Evolutionary conservation across 1,140 invertebrate species (phyloP).

Genomic region (Neomicropteryx cornuta): DNA sequence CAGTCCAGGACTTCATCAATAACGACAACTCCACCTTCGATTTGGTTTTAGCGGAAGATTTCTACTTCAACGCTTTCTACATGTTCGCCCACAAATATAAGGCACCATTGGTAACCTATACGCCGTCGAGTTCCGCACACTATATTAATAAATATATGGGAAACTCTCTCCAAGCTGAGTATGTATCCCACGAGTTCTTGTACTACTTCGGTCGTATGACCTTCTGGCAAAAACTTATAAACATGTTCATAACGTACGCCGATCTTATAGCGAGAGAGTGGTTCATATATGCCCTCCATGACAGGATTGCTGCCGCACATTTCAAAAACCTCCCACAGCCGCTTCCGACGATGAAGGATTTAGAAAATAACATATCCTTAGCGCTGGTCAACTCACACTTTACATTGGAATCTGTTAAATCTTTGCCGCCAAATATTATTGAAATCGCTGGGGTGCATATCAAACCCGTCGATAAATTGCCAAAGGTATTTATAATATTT

Average conservation of each 20-base stretch:
- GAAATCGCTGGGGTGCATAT: conserved; percentile 24
- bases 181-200: conserved; percentile 14
- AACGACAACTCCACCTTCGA: conserved; percentile 11
- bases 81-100: conserved; percentile 15
- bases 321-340: not conserved
- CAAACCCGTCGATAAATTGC: conserved; percentile 16
- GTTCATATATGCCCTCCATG: conserved; percentile 11
- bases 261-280: conserved; percentile 12
- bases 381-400: conserved; percentile 15
- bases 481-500: conserved; percentile 15
- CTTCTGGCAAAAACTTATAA: conserved; percentile 10
- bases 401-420: conserved; percentile 8
- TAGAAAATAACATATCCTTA: conserved; percentile 7
- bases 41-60: conserved; percentile 11
- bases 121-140: conserved; percentile 23
- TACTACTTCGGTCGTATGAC: conserved; percentile 7
- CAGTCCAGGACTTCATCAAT: conserved; percentile 9
- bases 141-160: conserved; percentile 31
- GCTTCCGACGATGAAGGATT: not conserved
- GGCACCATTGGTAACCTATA: conserved; percentile 8
- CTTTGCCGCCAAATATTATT: conserved; percentile 19
- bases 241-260: conserved; percentile 11
- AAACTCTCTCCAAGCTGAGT: conserved; percentile 24
- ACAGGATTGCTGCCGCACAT: conserved; percentile 7
- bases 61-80: conserved; percentile 10